Conservation (phyloP, 1,140 invertebrate species). For the Dendroctonus valens region DNA sequence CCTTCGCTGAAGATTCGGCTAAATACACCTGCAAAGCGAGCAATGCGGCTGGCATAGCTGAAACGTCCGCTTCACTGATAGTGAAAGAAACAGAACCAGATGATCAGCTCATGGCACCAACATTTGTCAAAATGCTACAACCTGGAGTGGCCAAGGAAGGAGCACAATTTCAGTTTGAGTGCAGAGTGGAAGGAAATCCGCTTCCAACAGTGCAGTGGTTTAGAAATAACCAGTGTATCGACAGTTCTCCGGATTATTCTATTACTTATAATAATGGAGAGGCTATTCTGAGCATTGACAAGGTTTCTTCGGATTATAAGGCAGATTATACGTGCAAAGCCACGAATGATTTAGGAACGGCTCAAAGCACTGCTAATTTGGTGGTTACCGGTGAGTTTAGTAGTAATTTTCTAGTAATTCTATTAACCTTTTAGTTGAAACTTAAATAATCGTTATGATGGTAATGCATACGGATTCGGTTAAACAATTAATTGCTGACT, state of each 20-base stretch:
- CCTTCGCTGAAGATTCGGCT: conserved; percentile 79
- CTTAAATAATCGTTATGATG: too few relatives aligned
- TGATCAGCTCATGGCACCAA: conserved; percentile 63
- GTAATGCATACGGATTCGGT: too few relatives aligned
- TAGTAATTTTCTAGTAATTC: neutral
- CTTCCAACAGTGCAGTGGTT: conserved; percentile 78
- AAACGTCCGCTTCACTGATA: conserved; percentile 70
- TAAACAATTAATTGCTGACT: too few relatives aligned
- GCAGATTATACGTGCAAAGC: conserved; percentile 68
- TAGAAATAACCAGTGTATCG: conserved; percentile 71
- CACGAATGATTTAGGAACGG: conserved; percentile 65
- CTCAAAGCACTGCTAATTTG: conserved; percentile 58
- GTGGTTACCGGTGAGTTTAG: conserved; percentile 55
- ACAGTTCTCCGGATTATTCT: conserved; percentile 69
- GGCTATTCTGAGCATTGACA: conserved; percentile 62
- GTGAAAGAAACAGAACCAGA: conserved; percentile 72
- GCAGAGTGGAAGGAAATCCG: conserved; percentile 71
- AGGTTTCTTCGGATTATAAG: conserved; percentile 59
- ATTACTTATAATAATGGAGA: conserved; percentile 67
- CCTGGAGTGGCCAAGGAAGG: conserved; percentile 66
- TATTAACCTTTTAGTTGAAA: too few relatives aligned
- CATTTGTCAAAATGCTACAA: conserved; percentile 64
- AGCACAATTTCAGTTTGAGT: conserved; percentile 64
- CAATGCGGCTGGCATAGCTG: conserved; percentile 67
- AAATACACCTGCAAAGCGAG: conserved; percentile 71